Evolutionary conservation across 2,888 invertebrate species (phyloP), one percentile per base, ranked within the genome.

Genomic region (Entomobrya multifasciata): DNA sequence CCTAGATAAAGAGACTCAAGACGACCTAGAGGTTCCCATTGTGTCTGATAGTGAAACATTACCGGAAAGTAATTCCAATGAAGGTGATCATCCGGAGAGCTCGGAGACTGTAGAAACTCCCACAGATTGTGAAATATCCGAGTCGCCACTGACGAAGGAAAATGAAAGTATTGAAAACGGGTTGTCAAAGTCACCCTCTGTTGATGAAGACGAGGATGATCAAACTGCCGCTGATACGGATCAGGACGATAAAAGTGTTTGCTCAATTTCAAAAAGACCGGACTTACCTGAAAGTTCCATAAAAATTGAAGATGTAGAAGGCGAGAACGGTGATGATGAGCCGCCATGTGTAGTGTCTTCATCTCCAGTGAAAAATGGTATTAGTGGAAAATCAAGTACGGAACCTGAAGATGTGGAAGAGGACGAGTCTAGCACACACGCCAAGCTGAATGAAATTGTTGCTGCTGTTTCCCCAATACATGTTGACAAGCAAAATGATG

Each of bases 331-430:
- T 6, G 36, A 36, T 6, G 36, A 89, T 41, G 80, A 87, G 44
- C 47, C 57, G 30, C 67, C 76, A 11, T 20, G 41, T 22, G 60
- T 87, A 82, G 70, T 76, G 70, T 44, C 88, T 87, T 60, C 90
- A 79, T 36, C 36, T 8, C 88, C 88, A 8, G 52, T 88, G 8
- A 88, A 88, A 49, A 88, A 88, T 65, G 88, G 88, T 17, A 79
- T 88, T 11, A 88, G 86, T 62, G 88, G 88, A 60, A 93, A 91
- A 70, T 91, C 90, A 72, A 82, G 88, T 67, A 89, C 86, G 5
- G 88, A 87, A 49, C 83, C 86, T 8, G 88, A 88, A 55, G 88
- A 88, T 11, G 88, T 88, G 13, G 72, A 83, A 30, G 49, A 17
- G 0, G 79, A 80, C 3, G 25, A 62, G 55, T 60, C 55, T 10